These are phyloP conservation scores for Heliconius melpomene DNA, from an alignment of 1,140 invertebrate genomes.

Conservation along the genomic window DNA sequence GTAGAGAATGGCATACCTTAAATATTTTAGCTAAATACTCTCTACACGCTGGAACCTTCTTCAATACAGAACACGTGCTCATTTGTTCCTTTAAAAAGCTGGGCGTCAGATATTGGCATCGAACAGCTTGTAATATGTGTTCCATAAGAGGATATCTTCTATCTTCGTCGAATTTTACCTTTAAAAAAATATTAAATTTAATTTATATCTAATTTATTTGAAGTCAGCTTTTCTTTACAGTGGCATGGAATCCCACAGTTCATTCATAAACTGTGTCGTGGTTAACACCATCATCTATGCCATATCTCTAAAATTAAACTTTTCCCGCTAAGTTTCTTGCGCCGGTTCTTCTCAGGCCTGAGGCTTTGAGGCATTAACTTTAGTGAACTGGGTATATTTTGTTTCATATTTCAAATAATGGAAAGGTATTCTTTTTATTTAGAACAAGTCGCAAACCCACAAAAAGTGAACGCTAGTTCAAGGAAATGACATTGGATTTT, in stretches of 20 bases:
- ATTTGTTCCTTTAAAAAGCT: slow-evolving; percentile 94
- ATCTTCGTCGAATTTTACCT: slow-evolving; percentile 91
- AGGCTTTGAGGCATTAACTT: too few relatives aligned
- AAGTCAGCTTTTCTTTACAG: too few relatives aligned
- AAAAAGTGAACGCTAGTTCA: not conserved
- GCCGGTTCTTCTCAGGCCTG: too few relatives aligned
- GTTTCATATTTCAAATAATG: too few relatives aligned
- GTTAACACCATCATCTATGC: too few relatives aligned
- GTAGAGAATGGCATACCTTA: slow-evolving; percentile 78
- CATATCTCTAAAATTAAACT: too few relatives aligned
- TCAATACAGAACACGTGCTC: slow-evolving; percentile 93
- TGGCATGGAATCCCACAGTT: too few relatives aligned
- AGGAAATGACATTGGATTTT: not conserved
- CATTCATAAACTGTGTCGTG: too few relatives aligned
- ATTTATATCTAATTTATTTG: too few relatives aligned
- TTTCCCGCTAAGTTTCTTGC: too few relatives aligned
- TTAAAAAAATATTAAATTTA: not conserved
- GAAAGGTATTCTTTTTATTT: too few relatives aligned
- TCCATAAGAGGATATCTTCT: slow-evolving; percentile 92
- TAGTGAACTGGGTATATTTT: too few relatives aligned
- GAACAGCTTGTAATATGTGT: slow-evolving; percentile 91
- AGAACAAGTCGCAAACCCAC: not conserved
- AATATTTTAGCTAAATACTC: slow-evolving; percentile 95
- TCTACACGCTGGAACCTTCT: slow-evolving; percentile 92
- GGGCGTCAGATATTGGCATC: slow-evolving; percentile 95